Percentiles rank a stretch among this genome's conserved stretches.
These are phyloP conservation scores for Sphaeridia pumilis DNA, from an alignment of 2,888 invertebrate genomes.

Conservation along the genomic window DNA sequence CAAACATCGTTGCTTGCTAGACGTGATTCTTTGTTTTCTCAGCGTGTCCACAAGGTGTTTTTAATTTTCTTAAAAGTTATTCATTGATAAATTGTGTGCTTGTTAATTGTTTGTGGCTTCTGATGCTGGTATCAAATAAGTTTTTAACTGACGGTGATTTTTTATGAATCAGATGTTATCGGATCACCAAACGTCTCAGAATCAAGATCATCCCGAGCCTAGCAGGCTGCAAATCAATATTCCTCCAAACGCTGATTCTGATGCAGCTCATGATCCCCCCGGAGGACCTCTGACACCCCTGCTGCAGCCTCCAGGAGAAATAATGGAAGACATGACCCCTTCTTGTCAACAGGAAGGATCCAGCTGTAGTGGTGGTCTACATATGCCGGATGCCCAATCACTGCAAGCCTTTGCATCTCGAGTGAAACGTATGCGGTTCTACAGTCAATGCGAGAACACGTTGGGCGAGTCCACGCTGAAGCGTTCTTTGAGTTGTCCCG, in stretches of 20 bases:
- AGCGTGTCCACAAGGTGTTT: constrained; percentile 36
- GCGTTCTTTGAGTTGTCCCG: constrained; percentile 55
- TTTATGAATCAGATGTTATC: constrained; percentile 20
- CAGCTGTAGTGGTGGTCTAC: constrained; percentile 11
- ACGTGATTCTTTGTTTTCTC: constrained; percentile 28
- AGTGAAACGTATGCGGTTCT: constrained; percentile 48
- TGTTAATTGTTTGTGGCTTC: too few species aligned
- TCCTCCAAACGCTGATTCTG: constrained; percentile 6
- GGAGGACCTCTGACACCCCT: constrained; percentile 31
- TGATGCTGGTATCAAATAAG: too few species aligned
- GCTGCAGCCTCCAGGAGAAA: constrained; percentile 9
- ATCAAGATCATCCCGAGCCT: constrained; percentile 3
- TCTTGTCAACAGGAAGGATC: constrained; percentile 6
- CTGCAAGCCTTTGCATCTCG: constrained; percentile 46
- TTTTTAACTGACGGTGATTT: too few species aligned
- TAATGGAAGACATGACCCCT: constrained; percentile 6
- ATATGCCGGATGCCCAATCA: constrained; percentile 23
- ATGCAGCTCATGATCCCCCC: constrained; percentile 10
- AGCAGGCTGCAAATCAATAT: constrained; percentile 8
- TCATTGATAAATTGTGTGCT: too few species aligned
- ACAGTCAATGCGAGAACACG: constrained; percentile 49
- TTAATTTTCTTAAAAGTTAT: constrained; percentile 12
- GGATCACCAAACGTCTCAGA: constrained; percentile 24
- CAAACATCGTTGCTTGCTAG: constrained; percentile 12
- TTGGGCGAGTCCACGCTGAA: constrained; percentile 39